Percentiles rank a stretch among this genome's conserved stretches.
Conservation (phyloP, 1,140 invertebrate genomes). For the Telenomus remus region DNA sequence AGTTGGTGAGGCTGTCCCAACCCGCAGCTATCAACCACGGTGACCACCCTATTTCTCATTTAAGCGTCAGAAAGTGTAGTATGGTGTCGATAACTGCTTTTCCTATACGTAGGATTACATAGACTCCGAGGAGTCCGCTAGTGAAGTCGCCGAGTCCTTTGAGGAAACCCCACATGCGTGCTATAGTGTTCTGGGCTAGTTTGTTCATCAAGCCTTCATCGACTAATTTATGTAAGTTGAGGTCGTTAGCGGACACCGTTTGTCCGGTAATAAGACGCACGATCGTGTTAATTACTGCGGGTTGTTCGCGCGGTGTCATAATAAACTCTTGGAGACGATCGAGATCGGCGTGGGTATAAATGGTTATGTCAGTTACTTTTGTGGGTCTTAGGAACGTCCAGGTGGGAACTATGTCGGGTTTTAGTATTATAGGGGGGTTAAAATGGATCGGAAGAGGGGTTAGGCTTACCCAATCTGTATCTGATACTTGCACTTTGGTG, state of each 20-base stretch:
- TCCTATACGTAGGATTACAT: neutral
- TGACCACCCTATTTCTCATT: neutral
- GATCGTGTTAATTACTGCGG: conserved; percentile 9
- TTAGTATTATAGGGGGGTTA: neutral
- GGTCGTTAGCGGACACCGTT: neutral
- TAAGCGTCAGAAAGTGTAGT: neutral
- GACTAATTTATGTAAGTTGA: neutral
- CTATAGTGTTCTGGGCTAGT: no score
- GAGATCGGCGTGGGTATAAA: conserved; percentile 10
- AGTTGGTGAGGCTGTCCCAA: neutral
- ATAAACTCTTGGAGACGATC: conserved; percentile 10
- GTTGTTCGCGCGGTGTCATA: conserved; percentile 10
- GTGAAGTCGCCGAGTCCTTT: neutral
- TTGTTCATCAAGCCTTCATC: no score
- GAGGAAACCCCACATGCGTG: neutral
- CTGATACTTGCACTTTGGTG: no score
- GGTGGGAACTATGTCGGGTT: neutral
- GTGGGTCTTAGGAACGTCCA: conserved; percentile 1
- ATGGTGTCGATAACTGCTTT: neutral
- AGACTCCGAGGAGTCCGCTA: neutral
- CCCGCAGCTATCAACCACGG: neutral
- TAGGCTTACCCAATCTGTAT: no score
- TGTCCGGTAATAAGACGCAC: conserved; percentile 1
- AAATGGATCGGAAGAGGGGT: neutral
- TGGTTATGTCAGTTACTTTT: neutral